phyloP scores from a whole-genome alignment of 2,113 vertebrate species.

The Motacilla tschutschensis region DNA sequence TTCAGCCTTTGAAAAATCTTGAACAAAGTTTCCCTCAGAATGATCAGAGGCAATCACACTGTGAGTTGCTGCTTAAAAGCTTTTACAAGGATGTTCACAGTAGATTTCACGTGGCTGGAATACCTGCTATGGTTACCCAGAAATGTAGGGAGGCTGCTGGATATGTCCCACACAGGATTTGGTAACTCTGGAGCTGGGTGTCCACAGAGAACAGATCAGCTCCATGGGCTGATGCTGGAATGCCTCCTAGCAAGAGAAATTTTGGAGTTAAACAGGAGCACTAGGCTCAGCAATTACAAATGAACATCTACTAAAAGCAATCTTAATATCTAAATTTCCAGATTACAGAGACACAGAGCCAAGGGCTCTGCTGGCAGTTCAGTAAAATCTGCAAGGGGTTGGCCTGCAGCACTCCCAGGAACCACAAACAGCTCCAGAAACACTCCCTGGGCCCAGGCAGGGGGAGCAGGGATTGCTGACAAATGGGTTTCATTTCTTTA shows the following conservation, averaged over 20 bases:
- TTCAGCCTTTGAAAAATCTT: slow-evolving; percentile 37
- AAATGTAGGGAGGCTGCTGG: neutral
- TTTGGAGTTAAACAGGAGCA: neutral
- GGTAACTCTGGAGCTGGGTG: neutral
- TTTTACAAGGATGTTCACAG: neutral
- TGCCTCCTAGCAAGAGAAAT: neutral
- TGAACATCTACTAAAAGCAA: neutral
- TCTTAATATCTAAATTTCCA: neutral
- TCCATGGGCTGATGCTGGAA: neutral
- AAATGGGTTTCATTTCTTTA: neutral
- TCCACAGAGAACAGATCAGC: neutral
- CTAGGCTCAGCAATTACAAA: neutral
- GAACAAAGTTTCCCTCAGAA: slow-evolving; percentile 31
- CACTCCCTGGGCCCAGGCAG: neutral
- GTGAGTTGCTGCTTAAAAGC: slow-evolving; percentile 22
- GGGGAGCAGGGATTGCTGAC: neutral
- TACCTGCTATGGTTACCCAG: neutral
- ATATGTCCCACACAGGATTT: neutral
- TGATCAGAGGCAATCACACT: slow-evolving; percentile 49
- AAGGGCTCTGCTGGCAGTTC: neutral
- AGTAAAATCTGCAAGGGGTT: neutral
- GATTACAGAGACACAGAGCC: neutral
- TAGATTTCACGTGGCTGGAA: neutral
- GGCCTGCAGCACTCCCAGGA: neutral
- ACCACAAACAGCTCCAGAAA: neutral